Percentiles rank a stretch among this genome's conserved stretches.
Evolutionary conservation across 2,113 vertebrate genomes (phyloP).

Genomic region (Clarias batrachus): DNA sequence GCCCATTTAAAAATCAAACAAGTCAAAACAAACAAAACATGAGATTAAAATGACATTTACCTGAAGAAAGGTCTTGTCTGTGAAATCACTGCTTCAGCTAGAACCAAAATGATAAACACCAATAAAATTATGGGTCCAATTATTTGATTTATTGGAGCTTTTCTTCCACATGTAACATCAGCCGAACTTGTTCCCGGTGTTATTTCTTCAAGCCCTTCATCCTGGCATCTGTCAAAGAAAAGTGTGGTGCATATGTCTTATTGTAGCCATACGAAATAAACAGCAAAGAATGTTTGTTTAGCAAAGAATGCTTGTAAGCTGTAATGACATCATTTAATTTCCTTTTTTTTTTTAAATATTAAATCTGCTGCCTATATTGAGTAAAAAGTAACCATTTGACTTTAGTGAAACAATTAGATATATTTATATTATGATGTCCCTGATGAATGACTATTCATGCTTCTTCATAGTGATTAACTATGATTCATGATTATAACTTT

Average conservation of each 20-base stretch:
- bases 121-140: background rate
- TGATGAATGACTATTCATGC: too few species aligned
- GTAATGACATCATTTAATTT: too few species aligned
- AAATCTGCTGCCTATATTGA: too few species aligned
- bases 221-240: constrained; percentile 41
- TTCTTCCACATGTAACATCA: constrained; percentile 36
- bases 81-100: background rate
- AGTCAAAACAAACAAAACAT: too few species aligned
- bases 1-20: background rate
- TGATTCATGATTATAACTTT: too few species aligned
- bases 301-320: background rate
- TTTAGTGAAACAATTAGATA: too few species aligned
- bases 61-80: too few species aligned
- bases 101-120: background rate
- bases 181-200: constrained; percentile 28
- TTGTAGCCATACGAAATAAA: background rate
- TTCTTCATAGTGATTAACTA: too few species aligned
- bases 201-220: constrained; percentile 14
- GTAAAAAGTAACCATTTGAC: too few species aligned
- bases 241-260: background rate
- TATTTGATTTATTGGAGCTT: background rate
- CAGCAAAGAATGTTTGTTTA: background rate
- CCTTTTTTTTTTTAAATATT: too few species aligned
- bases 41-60: background rate
- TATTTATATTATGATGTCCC: too few species aligned